These are phyloP conservation scores for Bergia sp. DNA, from an alignment of 92 coral and sea anemone species.

Conservation along the genomic window DNA sequence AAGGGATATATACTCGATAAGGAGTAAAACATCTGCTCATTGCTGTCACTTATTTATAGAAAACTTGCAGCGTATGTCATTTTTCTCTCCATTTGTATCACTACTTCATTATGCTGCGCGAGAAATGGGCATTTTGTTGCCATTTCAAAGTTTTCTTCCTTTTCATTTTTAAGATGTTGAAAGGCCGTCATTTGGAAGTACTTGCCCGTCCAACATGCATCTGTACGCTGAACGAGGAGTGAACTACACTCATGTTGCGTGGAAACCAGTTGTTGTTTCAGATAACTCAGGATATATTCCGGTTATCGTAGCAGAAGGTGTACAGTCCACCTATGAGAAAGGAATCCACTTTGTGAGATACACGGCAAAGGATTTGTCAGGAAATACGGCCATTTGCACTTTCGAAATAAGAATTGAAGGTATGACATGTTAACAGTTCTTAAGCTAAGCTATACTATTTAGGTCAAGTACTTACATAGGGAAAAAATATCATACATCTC, in stretches of 20 bases:
- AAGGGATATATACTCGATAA: too few relatives aligned
- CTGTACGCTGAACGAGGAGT: constrained; percentile 55
- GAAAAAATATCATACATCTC: too few relatives aligned
- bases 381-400: constrained; percentile 51
- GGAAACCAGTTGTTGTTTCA: constrained; percentile 54
- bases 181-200: background rate
- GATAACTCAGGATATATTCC: constrained; percentile 68
- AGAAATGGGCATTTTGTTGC: too few relatives aligned
- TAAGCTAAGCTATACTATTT: too few relatives aligned
- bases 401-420: constrained; percentile 55
- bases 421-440: constrained; percentile 17
- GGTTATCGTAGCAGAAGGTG: constrained; percentile 34
- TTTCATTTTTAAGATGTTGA: background rate
- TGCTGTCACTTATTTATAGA: too few relatives aligned
- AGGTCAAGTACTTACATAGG: too few relatives aligned
- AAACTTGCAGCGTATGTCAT: too few relatives aligned
- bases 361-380: constrained; percentile 60
- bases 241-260: constrained; percentile 42
- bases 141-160: too few relatives aligned
- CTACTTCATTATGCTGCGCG: too few relatives aligned
- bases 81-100: too few relatives aligned
- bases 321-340: constrained; percentile 27
- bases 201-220: background rate
- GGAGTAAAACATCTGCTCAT: too few relatives aligned
- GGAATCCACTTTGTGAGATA: constrained; percentile 57